phyloP scores from a whole-genome alignment of 1,140 invertebrate species.

The Drosophila suzukii region DNA sequence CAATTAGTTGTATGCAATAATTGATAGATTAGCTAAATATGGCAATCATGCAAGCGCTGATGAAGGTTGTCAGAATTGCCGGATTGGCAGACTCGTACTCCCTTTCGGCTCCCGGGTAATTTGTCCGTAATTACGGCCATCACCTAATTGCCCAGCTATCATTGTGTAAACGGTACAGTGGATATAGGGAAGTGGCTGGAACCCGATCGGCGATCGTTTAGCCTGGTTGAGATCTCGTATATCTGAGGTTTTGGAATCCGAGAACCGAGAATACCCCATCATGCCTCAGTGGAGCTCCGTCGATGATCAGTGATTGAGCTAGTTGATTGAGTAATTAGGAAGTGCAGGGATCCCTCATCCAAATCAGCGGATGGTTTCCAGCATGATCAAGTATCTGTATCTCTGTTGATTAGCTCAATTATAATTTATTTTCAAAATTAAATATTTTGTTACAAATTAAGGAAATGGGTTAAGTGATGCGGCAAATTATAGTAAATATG shows the following conservation, averaged over 20 bases:
- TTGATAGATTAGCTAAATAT: conserved; percentile 57
- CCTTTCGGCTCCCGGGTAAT: conserved; percentile 31
- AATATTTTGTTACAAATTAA: background rate
- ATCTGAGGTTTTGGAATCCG: background rate
- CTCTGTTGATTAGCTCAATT: background rate
- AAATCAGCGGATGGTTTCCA: background rate
- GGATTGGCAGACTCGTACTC: conserved; percentile 29
- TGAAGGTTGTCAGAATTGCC: conserved; percentile 34
- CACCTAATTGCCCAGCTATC: conserved; percentile 27
- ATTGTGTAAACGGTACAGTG: conserved; percentile 28
- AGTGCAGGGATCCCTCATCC: background rate
- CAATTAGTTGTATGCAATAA: conserved; percentile 58
- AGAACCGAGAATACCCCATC: conserved; percentile 9
- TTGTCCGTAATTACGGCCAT: conserved; percentile 36
- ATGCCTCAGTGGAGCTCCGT: conserved; percentile 17
- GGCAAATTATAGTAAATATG: background rate
- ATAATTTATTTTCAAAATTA: too few species aligned
- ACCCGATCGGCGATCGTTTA: conserved; percentile 14
- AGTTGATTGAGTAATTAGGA: conserved; percentile 32
- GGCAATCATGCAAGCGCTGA: conserved; percentile 43
- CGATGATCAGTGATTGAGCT: conserved; percentile 2
- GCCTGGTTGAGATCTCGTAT: background rate
- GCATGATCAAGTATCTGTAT: background rate
- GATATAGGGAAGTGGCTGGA: conserved; percentile 13
- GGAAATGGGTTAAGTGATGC: background rate